These are phyloP conservation scores for Anthopleura sola DNA, from an alignment of 64 coral and sea anemone genomes.

Conservation along the genomic window DNA sequence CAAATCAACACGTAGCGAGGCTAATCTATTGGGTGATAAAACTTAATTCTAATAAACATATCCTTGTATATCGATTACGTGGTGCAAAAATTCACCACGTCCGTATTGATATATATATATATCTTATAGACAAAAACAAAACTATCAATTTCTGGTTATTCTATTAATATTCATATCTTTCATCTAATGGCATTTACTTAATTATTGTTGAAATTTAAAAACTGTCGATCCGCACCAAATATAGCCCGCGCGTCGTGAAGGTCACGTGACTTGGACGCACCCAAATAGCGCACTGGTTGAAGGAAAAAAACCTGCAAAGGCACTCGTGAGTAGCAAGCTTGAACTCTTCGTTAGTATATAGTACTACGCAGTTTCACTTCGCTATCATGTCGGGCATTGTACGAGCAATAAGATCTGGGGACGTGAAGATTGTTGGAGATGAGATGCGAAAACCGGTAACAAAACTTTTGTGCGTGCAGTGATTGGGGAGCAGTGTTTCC, in stretches of 20 bases:
- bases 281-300: not conserved
- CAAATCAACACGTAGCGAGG: not conserved
- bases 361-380: too few relatives aligned
- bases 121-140: slow-evolving; percentile 14
- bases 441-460: slow-evolving; percentile 21
- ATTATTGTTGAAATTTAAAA: slow-evolving; percentile 1
- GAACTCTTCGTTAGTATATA: not conserved
- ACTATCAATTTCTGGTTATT: not conserved
- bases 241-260: not conserved
- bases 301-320: not conserved
- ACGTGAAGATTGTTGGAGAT: not conserved
- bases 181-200: not conserved
- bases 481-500: not conserved
- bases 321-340: not conserved
- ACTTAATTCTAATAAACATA: too few relatives aligned
- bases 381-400: slow-evolving; percentile 8
- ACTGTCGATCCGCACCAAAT: not conserved
- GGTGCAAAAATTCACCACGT: not conserved
- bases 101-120: not conserved
- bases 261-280: not conserved
- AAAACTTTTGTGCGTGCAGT: not conserved
- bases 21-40: slow-evolving; percentile 1
- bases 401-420: slow-evolving; percentile 21
- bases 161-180: not conserved
- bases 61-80: not conserved